Conservation (phyloP, 1,140 invertebrate genomes). For the Batillaria attramentaria region DNA sequence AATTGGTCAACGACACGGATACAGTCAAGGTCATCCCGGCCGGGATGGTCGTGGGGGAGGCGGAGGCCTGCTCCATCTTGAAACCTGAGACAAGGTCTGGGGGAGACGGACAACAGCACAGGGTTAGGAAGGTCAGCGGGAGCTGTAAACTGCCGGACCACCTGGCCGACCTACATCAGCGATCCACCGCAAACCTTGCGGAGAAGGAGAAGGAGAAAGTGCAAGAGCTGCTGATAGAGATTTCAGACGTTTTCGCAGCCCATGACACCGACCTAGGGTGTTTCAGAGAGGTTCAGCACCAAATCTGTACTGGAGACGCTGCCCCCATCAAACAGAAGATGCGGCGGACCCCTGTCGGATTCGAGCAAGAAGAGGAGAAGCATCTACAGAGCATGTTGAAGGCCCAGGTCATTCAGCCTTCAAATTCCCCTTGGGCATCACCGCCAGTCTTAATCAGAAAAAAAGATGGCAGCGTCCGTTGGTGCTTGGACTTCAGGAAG, state of each 20-base stretch:
- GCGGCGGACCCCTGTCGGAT: conserved; percentile 28
- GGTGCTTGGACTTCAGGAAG: conserved; percentile 73
- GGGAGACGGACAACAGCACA: too few species aligned
- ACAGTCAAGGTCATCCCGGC: too few species aligned
- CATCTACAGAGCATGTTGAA: conserved; percentile 41
- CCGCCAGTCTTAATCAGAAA: conserved; percentile 72
- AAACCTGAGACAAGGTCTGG: too few species aligned
- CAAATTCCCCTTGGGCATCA: conserved; percentile 43
- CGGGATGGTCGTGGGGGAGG: too few species aligned
- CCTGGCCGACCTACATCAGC: too few species aligned
- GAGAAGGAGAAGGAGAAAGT: not conserved
- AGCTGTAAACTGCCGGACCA: too few species aligned
- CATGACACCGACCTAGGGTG: conserved; percentile 45
- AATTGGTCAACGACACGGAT: too few species aligned
- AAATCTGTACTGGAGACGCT: conserved; percentile 40
- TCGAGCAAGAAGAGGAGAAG: conserved; percentile 36
- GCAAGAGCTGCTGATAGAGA: conserved; percentile 23
- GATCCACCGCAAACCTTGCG: not conserved
- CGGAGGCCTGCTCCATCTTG: too few species aligned
- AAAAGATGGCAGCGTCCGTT: conserved; percentile 70
- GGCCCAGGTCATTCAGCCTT: conserved; percentile 38
- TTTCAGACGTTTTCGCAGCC: conserved; percentile 43
- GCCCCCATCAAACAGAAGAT: conserved; percentile 30
- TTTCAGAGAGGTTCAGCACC: conserved; percentile 32
- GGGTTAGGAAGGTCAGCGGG: too few species aligned